Percentiles rank a stretch among this genome's conserved stretches.
phyloP scores from a whole-genome alignment of 2,113 vertebrate species.

The Panthera leo region DNA sequence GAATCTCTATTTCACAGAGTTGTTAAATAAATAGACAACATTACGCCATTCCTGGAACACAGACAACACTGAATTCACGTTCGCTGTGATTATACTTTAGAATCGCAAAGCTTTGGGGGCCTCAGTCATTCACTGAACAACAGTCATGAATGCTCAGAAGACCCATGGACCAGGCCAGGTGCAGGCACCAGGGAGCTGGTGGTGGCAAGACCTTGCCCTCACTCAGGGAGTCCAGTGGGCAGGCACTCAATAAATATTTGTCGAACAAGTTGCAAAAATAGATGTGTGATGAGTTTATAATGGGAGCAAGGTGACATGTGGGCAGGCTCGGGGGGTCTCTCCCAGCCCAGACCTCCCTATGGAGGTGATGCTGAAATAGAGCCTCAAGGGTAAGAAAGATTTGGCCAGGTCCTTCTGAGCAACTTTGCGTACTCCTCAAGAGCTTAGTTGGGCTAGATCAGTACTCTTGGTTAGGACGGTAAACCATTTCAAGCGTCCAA shows the following conservation, averaged over 20 bases:
- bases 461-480: neutral
- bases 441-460: neutral
- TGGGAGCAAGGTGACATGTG: neutral
- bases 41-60: neutral
- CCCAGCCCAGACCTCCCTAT: neutral
- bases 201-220: neutral
- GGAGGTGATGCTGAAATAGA: neutral
- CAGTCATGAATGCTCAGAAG: neutral
- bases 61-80: neutral
- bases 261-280: neutral
- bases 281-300: neutral
- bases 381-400: neutral
- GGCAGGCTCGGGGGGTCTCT: neutral
- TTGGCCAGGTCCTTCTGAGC: neutral
- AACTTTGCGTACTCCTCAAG: neutral
- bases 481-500: neutral
- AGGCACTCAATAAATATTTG: neutral
- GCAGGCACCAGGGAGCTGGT: neutral
- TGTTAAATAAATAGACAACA: neutral
- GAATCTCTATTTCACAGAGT: neutral
- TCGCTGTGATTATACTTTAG: neutral
- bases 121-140: neutral
- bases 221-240: neutral
- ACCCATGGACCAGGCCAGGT: rapidly evolving
- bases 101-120: neutral